Evolutionary conservation across 2,888 invertebrate species (phyloP).

Genomic region (Drosophila anceps): DNA sequence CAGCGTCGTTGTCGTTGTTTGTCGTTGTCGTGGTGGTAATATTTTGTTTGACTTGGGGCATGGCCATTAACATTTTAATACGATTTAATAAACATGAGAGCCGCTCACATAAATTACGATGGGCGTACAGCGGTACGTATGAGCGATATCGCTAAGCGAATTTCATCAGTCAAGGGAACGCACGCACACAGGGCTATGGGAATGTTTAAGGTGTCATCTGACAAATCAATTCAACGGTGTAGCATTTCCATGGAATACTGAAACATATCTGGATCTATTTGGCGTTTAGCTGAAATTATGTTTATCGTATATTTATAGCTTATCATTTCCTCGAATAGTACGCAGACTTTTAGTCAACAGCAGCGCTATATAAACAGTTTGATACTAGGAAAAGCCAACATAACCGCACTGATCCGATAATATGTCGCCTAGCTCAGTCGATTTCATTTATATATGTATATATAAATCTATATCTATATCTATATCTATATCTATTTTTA

Average conservation of each 20-base stretch:
- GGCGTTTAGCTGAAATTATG: background rate
- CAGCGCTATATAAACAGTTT: slow-evolving; percentile 25
- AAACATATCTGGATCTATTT: background rate
- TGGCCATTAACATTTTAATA: slow-evolving; percentile 78
- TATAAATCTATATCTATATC: background rate
- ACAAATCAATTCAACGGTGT: too few species aligned
- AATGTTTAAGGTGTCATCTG: background rate
- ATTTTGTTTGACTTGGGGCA: slow-evolving; percentile 62
- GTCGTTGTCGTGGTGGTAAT: slow-evolving; percentile 41
- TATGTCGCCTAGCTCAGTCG: slow-evolving; percentile 14
- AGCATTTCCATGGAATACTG: background rate
- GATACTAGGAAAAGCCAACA: slow-evolving; percentile 22
- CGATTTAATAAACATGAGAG: slow-evolving; percentile 72
- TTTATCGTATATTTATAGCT: slow-evolving; percentile 26
- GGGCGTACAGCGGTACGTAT: slow-evolving; percentile 60
- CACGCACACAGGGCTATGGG: background rate
- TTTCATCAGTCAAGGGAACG: slow-evolving; percentile 62
- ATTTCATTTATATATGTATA: background rate
- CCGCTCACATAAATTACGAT: slow-evolving; percentile 65
- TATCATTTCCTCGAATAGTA: slow-evolving; percentile 45
- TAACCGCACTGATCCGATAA: slow-evolving; percentile 31
- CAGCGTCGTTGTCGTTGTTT: background rate
- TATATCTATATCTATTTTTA: background rate
- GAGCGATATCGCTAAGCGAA: slow-evolving; percentile 56
- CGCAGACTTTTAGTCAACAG: slow-evolving; percentile 23